Percentiles rank a stretch among this genome's conserved stretches.
Conservation (phyloP, 2,888 invertebrate species). For the Molanna angustata region DNA sequence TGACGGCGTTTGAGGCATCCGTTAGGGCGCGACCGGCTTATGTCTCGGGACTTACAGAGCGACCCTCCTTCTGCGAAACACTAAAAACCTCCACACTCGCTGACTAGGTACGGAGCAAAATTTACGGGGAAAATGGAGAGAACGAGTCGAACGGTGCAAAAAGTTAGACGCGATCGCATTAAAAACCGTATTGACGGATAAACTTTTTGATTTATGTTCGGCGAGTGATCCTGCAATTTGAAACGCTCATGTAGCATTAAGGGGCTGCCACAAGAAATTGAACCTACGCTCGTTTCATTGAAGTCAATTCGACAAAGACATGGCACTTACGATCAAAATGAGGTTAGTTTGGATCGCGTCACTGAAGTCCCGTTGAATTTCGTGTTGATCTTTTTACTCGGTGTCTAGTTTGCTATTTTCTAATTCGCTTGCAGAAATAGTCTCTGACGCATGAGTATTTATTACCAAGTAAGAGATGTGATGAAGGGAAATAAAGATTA, state of each 20-base stretch:
- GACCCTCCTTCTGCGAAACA: conserved; percentile 11
- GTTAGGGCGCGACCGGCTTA: conserved; percentile 33
- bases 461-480: conserved; percentile 12
- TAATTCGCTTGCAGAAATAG: background rate
- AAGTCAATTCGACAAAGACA: too few relatives aligned
- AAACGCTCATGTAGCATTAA: too few relatives aligned
- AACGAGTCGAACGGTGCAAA: background rate
- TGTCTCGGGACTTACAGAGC: conserved; percentile 12
- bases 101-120: background rate
- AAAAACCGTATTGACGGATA: background rate
- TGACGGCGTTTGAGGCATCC: conserved; percentile 40
- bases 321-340: too few relatives aligned
- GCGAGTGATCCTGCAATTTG: too few relatives aligned
- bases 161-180: background rate
- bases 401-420: too few relatives aligned
- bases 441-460: conserved; percentile 1
- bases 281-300: background rate
- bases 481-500: conserved; percentile 11
- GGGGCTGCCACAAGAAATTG: background rate
- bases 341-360: too few relatives aligned
- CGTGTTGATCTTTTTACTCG: too few relatives aligned
- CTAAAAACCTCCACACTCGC: background rate
- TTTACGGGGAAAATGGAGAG: background rate
- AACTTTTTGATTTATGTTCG: background rate
- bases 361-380: too few relatives aligned